phyloP scores from a whole-genome alignment of 2,113 vertebrate species.

The Oreochromis aureus region DNA sequence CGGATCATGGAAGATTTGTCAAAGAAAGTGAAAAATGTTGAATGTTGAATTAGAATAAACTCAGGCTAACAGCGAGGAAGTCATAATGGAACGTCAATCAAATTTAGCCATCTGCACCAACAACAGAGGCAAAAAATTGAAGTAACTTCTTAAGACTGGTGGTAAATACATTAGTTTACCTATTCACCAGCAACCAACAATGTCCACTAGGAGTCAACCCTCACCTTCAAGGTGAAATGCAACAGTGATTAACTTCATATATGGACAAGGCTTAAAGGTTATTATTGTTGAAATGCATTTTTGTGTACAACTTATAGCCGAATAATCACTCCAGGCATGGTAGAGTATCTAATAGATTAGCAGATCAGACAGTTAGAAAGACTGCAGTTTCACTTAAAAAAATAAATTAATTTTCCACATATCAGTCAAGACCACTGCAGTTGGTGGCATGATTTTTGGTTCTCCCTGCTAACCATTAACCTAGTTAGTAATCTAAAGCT shows the following conservation, averaged over 20 bases:
- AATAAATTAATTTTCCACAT: not conserved
- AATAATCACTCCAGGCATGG: not conserved
- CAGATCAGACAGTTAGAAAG: not conserved
- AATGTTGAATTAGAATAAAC: not conserved
- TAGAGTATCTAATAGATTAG: not conserved
- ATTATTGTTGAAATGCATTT: not conserved
- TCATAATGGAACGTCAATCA: not conserved
- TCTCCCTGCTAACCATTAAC: not conserved
- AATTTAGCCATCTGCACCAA: not conserved
- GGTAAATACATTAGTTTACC: not conserved
- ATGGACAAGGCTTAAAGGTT: not conserved
- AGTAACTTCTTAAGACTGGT: not conserved
- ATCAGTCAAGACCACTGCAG: not conserved
- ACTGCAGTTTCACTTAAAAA: not conserved
- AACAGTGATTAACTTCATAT: not conserved
- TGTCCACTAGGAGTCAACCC: not conserved
- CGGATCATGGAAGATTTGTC: not conserved
- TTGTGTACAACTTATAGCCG: not conserved
- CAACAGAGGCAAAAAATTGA: not conserved
- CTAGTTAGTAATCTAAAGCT: not conserved
- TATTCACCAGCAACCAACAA: not conserved
- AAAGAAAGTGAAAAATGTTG: not conserved
- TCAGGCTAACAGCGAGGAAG: not conserved
- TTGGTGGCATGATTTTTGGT: rapidly evolving
- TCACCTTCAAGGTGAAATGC: not conserved